Base-by-base conservation (phyloP, 2,113 vertebrate species). In the Anarhynchus alexandrinus region DNA sequence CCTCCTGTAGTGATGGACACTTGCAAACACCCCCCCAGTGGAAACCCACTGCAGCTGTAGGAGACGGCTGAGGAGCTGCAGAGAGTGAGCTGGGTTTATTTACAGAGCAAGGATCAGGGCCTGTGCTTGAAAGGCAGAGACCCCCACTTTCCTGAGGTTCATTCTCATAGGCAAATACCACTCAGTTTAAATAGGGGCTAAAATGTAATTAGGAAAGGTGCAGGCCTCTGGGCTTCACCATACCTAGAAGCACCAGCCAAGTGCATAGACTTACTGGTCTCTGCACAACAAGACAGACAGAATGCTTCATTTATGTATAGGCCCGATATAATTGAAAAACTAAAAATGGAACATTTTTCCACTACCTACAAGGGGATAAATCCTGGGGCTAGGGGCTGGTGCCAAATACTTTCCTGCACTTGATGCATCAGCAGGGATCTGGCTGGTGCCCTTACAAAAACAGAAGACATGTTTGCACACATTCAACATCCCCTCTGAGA, bases 391-490 rank as follows among this genome's bases (percentile, higher is more conserved):
- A 36, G 64, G 26, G 18, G 49, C 29, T 88, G 70, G 27, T 91
- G 93, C 93, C 87, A 95, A 88, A 95, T 90, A 45, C 30, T 96
- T 94, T 77, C 72, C 78, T 96, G 78, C 82, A 90, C 74, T 95
- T 88, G 96, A 72, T 88, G 84, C 87, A 88, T 90, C 93, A 88
- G 62, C 85, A 90, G 78, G 92, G 78, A 61, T 76, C 93, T 97
- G 96, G 93, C 93, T 90, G 87, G 90, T 94, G 72, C 87, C 82
- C 71, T 92, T 96, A 79, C 7, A 25, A 96, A 95, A 96, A 95
- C 96, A 96, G 73, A 87, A 62, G 45, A 45, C 0, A 1, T 94
- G 90, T 95, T 96, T 96, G 92, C 57, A 43, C 74, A 86, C 58
- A 58, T 94, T 92, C 96, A 95, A 42, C 71, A 77, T 82, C 52